A percentile compares a stretch with the other conserved stretches of the same genome.
Conservation (phyloP, 1,140 invertebrate genomes). For the Lutraria rhynchaena region DNA sequence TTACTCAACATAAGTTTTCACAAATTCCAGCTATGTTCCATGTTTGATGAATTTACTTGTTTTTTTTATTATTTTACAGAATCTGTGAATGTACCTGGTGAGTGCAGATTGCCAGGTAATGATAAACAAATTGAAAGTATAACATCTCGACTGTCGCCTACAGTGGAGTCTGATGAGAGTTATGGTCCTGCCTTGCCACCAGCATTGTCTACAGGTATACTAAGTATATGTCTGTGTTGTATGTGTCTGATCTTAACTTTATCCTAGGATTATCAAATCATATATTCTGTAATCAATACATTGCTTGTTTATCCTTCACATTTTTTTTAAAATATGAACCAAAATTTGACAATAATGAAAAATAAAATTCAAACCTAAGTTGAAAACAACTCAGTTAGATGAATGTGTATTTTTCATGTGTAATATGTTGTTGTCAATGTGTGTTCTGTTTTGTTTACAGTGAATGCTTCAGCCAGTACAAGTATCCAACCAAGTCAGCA, state of each 20-base stretch:
- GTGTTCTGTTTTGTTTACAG: no score
- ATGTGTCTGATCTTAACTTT: not conserved
- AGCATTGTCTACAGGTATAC: not conserved
- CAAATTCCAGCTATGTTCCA: not conserved
- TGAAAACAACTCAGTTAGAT: no score
- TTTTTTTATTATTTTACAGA: not conserved
- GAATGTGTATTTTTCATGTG: no score
- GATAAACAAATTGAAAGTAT: slow-evolving; percentile 17
- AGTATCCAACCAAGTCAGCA: no score
- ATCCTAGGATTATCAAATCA: no score
- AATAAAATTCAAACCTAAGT: no score
- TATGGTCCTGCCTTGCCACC: slow-evolving; percentile 66
- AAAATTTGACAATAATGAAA: no score
- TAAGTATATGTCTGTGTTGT: not conserved
- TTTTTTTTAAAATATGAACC: no score
- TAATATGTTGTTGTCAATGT: no score
- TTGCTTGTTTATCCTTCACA: no score
- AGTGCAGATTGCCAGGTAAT: slow-evolving; percentile 3
- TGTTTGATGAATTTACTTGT: not conserved
- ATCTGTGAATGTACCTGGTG: not conserved
- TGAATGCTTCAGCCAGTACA: no score
- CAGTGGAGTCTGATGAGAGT: slow-evolving; percentile 13
- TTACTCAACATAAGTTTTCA: not conserved
- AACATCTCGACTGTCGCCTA: slow-evolving; percentile 44
- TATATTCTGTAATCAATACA: no score